Percentiles rank a stretch among this genome's conserved stretches.
Evolutionary conservation across 2,888 invertebrate genomes (phyloP).

Genomic region (Acleris emargana): DNA sequence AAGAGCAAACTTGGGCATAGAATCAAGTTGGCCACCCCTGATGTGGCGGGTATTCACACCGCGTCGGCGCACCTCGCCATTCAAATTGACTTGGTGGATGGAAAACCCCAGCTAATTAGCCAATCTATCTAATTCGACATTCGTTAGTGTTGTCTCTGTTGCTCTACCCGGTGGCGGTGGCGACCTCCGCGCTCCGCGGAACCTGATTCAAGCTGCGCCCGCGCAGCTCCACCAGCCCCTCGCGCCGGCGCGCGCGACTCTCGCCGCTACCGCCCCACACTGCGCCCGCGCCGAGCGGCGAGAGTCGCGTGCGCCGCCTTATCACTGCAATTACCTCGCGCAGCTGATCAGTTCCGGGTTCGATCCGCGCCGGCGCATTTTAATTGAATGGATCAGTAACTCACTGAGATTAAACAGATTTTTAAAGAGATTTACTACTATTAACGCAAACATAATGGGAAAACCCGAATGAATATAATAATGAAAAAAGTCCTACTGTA

Average conservation of each 20-base stretch:
- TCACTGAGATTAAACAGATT: conserved; percentile 3
- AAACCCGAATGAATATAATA: too few species aligned
- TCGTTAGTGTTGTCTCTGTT: background rate
- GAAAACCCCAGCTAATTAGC: too few species aligned
- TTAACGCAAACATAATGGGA: background rate
- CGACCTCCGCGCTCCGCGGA: conserved; percentile 11
- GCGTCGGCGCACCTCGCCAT: too few species aligned
- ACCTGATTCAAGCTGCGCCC: conserved; percentile 1
- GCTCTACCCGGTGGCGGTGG: background rate
- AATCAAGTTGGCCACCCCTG: too few species aligned
- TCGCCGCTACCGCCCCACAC: conserved; percentile 12
- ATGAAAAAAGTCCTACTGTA: too few species aligned
- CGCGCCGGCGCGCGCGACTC: conserved; percentile 10
- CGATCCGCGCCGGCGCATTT: conserved; percentile 13
- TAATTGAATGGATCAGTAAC: conserved; percentile 5
- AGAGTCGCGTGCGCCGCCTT: conserved; percentile 9
- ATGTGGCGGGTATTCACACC: too few species aligned
- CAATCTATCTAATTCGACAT: too few species aligned
- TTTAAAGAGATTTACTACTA: background rate
- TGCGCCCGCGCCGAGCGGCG: conserved; percentile 30
- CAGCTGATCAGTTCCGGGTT: conserved; percentile 25
- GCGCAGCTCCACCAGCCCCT: conserved; percentile 4
- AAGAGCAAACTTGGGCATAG: too few species aligned
- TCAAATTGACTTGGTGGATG: too few species aligned
- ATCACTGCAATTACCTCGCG: conserved; percentile 1